These are phyloP conservation scores for Circaetus cinerascens DNA, from an alignment of 2,113 vertebrate genomes.

Conservation along the genomic window DNA sequence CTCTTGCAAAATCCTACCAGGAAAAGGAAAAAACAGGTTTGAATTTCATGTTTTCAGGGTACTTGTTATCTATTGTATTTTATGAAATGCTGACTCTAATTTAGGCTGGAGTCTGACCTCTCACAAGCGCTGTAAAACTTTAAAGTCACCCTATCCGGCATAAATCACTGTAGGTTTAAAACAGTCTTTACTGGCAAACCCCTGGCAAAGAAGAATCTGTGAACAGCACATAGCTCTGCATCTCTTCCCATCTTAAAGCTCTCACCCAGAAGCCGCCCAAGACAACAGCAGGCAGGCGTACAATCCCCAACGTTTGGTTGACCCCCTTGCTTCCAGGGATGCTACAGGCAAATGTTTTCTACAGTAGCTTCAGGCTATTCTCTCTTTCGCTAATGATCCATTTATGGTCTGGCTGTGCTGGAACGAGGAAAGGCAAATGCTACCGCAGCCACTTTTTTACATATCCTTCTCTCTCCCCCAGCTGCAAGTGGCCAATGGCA, in stretches of 20 bases:
- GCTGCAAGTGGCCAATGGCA: not conserved
- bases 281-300: fast-evolving
- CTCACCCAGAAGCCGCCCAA: not conserved
- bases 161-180: not conserved
- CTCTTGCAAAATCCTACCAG: not conserved
- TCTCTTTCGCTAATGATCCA: not conserved
- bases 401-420: not conserved
- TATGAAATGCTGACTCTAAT: not conserved
- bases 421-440: not conserved
- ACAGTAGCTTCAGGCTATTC: not conserved
- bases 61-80: not conserved
- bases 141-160: not conserved
- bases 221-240: not conserved
- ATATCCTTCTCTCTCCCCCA: not conserved
- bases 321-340: not conserved
- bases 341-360: not conserved
- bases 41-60: not conserved
- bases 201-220: not conserved
- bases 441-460: not conserved
- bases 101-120: not conserved
- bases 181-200: not conserved
- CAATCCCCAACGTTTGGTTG: not conserved
- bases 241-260: not conserved
- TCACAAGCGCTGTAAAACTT: not conserved
- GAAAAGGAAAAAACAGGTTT: not conserved